Conservation (phyloP, 1,140 invertebrate genomes). For the Drosophila repleta region DNA sequence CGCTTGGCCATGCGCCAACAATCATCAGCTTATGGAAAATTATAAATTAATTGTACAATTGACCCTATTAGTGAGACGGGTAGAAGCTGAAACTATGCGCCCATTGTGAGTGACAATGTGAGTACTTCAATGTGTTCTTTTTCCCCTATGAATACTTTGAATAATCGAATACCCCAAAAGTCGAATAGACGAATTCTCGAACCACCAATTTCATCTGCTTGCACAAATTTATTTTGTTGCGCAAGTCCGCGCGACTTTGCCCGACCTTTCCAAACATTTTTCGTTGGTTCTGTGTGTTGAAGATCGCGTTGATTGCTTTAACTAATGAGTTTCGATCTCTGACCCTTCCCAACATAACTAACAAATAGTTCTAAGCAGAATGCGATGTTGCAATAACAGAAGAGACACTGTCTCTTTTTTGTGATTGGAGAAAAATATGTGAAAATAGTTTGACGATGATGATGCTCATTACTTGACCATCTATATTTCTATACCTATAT, state of each 20-base stretch:
- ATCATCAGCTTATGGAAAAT: constrained; percentile 25
- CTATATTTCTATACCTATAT: too few relatives aligned
- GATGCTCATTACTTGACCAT: too few relatives aligned
- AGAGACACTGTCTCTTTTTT: too few relatives aligned
- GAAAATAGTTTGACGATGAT: too few relatives aligned
- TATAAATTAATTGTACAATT: constrained; percentile 57
- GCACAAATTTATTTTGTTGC: constrained; percentile 32
- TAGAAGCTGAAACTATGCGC: constrained; percentile 27
- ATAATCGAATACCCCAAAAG: constrained; percentile 12
- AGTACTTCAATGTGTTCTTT: constrained; percentile 8
- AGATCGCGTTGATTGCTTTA: constrained; percentile 42
- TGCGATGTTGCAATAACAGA: constrained; percentile 6
- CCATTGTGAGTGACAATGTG: constrained; percentile 11
- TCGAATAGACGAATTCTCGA: neutral
- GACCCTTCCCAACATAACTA: constrained; percentile 23
- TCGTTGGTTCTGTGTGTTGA: neutral
- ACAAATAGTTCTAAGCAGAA: constrained; percentile 14
- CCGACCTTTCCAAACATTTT: constrained; percentile 37
- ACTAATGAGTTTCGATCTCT: constrained; percentile 43
- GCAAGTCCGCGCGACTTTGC: constrained; percentile 35
- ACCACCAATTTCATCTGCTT: constrained; percentile 31
- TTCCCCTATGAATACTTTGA: constrained; percentile 16
- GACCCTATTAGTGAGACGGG: constrained; percentile 39
- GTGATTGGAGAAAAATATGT: too few relatives aligned
- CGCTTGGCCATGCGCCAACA: constrained; percentile 12